Percentiles rank a stretch among this genome's conserved stretches.
Conservation (phyloP, 2,888 invertebrate species). For the Nebria salina region DNA sequence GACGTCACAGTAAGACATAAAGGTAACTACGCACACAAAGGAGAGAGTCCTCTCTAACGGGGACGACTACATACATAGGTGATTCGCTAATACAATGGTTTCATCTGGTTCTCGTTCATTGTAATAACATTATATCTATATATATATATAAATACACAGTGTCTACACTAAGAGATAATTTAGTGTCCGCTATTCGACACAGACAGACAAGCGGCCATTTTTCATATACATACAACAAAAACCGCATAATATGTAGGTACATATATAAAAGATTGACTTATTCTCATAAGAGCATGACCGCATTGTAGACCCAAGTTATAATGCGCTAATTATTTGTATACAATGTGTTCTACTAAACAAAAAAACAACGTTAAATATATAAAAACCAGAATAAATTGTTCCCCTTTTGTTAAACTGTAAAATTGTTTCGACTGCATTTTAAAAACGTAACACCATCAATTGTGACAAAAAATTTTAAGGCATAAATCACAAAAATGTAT, state of each 20-base stretch:
- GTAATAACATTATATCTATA: constrained; percentile 38
- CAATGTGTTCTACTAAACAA: not conserved
- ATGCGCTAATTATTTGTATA: not conserved
- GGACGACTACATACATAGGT: constrained; percentile 40
- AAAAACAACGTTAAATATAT: not conserved
- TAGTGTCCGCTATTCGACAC: constrained; percentile 5
- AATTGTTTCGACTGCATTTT: not conserved
- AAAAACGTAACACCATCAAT: too few species aligned
- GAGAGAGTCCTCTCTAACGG: constrained; percentile 32
- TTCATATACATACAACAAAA: not conserved
- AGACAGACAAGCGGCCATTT: not conserved
- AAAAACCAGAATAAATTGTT: not conserved
- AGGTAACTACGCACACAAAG: constrained; percentile 31
- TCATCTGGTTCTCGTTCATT: constrained; percentile 48
- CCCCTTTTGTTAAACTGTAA: not conserved
- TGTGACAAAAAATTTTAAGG: not conserved
- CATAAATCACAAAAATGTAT: not conserved
- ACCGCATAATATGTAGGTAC: not conserved
- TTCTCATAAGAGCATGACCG: not conserved
- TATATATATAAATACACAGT: constrained; percentile 42
- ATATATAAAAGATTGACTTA: not conserved
- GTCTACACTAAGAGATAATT: constrained; percentile 42
- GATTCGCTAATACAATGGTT: constrained; percentile 54
- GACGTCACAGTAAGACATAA: constrained; percentile 23
- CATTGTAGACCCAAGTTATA: not conserved